Evolutionary conservation across 2,888 invertebrate genomes (phyloP).

Genomic region (Prosopocoilus inquinatus): DNA sequence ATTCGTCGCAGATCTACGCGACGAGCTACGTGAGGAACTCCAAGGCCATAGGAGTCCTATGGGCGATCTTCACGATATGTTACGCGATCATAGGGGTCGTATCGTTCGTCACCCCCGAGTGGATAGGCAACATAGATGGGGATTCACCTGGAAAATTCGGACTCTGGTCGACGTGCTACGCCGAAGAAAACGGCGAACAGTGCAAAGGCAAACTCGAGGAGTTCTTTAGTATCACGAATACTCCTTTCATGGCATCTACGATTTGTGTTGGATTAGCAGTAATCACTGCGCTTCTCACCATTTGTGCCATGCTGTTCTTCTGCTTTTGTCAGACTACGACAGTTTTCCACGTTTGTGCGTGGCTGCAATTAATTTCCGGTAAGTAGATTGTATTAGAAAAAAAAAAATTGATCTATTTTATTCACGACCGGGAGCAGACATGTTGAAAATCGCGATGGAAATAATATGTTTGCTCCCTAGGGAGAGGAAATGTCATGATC

Average conservation of each 20-base stretch:
- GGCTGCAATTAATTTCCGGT: constrained; percentile 96
- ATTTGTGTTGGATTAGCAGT: constrained; percentile 86
- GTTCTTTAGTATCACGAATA: constrained; percentile 73
- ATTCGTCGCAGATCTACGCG: constrained; percentile 86
- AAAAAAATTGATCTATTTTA: not conserved
- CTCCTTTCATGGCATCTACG: constrained; percentile 82
- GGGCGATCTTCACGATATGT: constrained; percentile 97
- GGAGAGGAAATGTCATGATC: too few species aligned
- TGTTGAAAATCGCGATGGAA: too few species aligned
- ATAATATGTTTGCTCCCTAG: too few species aligned
- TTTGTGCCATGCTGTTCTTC: constrained; percentile 87
- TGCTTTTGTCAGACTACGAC: constrained; percentile 90
- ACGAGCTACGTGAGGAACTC: constrained; percentile 89
- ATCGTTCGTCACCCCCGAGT: constrained; percentile 92
- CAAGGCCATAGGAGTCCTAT: constrained; percentile 93
- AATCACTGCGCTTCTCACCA: constrained; percentile 79
- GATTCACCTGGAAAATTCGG: constrained; percentile 86
- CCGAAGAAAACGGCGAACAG: constrained; percentile 73
- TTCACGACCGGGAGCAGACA: too few species aligned
- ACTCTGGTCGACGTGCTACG: constrained; percentile 84
- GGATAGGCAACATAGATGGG: constrained; percentile 75
- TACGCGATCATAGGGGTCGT: constrained; percentile 95
- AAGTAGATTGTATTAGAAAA: constrained; percentile 44
- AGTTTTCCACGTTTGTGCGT: constrained; percentile 91
- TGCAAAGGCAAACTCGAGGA: constrained; percentile 84